A percentile compares a stretch with the other conserved stretches of the same genome.
These are phyloP conservation scores for Clarias fuscus DNA, from an alignment of 2,797 vertebrate species.

Conservation along the genomic window DNA sequence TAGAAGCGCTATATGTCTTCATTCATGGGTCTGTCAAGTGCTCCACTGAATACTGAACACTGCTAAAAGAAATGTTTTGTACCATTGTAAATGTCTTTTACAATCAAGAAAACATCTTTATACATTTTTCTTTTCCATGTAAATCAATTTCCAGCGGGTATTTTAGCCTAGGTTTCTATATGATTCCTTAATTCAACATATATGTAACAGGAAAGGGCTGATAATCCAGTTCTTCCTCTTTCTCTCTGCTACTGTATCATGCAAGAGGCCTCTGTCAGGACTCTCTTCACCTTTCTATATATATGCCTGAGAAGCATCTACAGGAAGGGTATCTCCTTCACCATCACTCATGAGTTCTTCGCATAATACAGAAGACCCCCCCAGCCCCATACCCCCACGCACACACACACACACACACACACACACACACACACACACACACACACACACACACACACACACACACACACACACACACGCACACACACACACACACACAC, in stretches of 20 bases:
- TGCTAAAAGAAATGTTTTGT: constrained; percentile 17
- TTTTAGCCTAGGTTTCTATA: background rate
- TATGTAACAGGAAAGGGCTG: background rate
- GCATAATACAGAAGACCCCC: constrained; percentile 63
- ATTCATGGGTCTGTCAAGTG: constrained; percentile 41
- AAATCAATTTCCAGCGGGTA: constrained; percentile 18
- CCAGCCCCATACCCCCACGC: no score
- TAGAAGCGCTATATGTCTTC: constrained; percentile 41
- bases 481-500: constrained; percentile 35
- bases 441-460: constrained; percentile 44
- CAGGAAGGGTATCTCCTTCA: constrained; percentile 64
- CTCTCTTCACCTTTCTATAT: constrained; percentile 72
- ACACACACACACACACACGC: constrained; percentile 37
- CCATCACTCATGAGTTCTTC: constrained; percentile 71
- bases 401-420: constrained; percentile 43
- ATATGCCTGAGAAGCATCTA: constrained; percentile 75
- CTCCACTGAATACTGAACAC: constrained; percentile 32
- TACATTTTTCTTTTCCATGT: background rate
- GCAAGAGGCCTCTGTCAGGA: constrained; percentile 45
- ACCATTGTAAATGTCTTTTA: constrained; percentile 20
- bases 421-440: constrained; percentile 35
- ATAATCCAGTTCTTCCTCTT: constrained; percentile 6
- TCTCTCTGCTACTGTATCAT: background rate
- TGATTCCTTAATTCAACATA: background rate
- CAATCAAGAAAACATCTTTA: constrained; percentile 25